Conservation (phyloP, 2,113 vertebrate species). For the Piprites chloris region DNA sequence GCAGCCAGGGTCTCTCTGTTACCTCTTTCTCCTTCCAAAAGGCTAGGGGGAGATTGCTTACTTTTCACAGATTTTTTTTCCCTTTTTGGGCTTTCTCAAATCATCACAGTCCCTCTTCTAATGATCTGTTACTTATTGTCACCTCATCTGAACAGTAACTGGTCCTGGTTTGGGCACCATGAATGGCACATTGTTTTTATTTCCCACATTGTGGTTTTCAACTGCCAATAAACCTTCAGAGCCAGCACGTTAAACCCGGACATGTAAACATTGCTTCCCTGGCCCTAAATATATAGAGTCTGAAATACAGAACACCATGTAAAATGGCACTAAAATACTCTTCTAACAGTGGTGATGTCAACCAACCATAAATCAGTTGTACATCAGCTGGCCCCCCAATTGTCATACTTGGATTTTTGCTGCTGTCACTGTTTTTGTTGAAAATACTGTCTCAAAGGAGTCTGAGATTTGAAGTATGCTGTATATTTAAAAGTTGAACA, state of each 20-base stretch:
- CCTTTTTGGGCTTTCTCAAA: not conserved
- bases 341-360: not conserved
- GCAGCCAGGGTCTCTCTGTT: not conserved
- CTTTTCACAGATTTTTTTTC: not conserved
- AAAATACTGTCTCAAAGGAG: not conserved
- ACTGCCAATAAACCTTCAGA: not conserved
- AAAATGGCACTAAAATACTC: not conserved
- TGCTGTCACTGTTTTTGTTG: not conserved
- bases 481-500: conserved; percentile 27
- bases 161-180: not conserved
- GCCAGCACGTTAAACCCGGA: not conserved
- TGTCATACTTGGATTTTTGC: not conserved
- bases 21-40: not conserved
- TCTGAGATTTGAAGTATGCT: not conserved
- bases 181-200: not conserved
- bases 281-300: not conserved
- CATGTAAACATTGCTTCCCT: not conserved
- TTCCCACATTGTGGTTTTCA: not conserved
- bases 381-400: not conserved
- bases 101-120: not conserved
- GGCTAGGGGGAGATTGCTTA: not conserved
- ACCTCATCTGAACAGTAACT: not conserved
- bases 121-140: not conserved
- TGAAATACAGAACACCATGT: not conserved
- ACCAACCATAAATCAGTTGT: not conserved